Base-by-base conservation (phyloP, 2,888 invertebrate genomes). In the Nycteola revayana region DNA sequence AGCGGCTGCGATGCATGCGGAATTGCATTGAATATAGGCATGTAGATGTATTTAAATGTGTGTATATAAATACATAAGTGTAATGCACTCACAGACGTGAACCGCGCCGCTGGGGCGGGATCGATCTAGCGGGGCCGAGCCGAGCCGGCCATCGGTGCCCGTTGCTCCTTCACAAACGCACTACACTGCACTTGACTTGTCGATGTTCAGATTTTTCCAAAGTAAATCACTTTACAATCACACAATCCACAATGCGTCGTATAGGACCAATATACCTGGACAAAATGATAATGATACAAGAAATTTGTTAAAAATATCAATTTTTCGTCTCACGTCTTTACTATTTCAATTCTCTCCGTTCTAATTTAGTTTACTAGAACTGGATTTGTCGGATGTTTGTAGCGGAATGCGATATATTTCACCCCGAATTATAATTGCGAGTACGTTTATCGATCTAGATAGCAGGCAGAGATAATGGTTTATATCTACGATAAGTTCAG, bases 61-160 rank as follows among this genome's bases (percentile, higher is more conserved):
- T n/a, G n/a, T n/a, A 14, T 14, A 14, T 14, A 14, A 14, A 14
- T 14, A 5, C 5, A 14, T 14, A 52, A 43, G 39, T 42, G 46
- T 37, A 36, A 51, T 69, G 69, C 67, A 80, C 80, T 80, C 63
- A 80, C 80, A 56, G 56, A 70, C 42, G 64, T 60, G 59, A 66
- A 58, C 49, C 56, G 66, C 70, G 72, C 70, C 69, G 73, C 56
- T 58, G 62, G 44, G 64, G 66, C 71, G 65, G 74, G 78, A 80
- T 84, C 84, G 84, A 85, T 85, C 66, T 76, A 85, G 83, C 81
- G 66, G 59, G 58, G 62, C 66, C 68, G 70, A 61, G 64, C 60
- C 40, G 57, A 43, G 60, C 70, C 73, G 68, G 65, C 75, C 77
- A 75, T 78, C 52, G 56, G 62, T 52, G 47, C 53, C 49, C 36